Base-by-base conservation (phyloP, 1,140 invertebrate species). In the Rhagoletis zephyria region DNA sequence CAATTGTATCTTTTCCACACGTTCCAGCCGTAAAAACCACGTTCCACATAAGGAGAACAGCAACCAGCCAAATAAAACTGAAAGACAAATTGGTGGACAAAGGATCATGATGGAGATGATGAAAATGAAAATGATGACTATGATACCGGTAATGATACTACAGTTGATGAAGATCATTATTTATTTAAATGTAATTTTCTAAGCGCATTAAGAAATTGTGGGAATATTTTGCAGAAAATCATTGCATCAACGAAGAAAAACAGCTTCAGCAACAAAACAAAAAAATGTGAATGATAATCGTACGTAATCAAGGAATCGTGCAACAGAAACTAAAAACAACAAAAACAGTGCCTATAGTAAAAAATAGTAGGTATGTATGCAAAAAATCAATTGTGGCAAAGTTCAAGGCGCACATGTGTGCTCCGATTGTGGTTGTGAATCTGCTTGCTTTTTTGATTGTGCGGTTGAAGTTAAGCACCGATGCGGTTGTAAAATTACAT, bases 331-430 rank as follows among this genome's bases (percentile, higher is more conserved):
- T 74, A 56, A 56, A 42, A 51, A 30, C 48, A 81, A n/a, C 74
- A 81, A 81, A 63, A 1, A 30, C 61, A 63, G 0, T 6, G n/a
- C n/a, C 5, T 10, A 30, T 70, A 42, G 2, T 7, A 5, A 56
- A 9, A 81, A 6, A n/a, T 30, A n/a, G n/a, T 63, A 30, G n/a
- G 61, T 63, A 2, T 65, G 19, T 81, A 81, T 81, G 74, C 74
- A 30, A 81, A 48, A 77, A 30, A 19, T 48, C 16, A 56, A 81
- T 40, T 59, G 74, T 81, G 74, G 74, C 74, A 81, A 81, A 81
- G 74, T 81, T 81, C 74, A 81, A 81, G 74, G 74, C 48, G 74
- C 51, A 59, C 74, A 81, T 81, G 48, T 81, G 74, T 81, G 74
- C 74, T 81, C 74, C 74, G 48, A 81, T 59, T 81, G 74, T 42